Evolutionary conservation across 1,140 invertebrate genomes (phyloP).

Genomic region (Leptinotarsa defecta): DNA sequence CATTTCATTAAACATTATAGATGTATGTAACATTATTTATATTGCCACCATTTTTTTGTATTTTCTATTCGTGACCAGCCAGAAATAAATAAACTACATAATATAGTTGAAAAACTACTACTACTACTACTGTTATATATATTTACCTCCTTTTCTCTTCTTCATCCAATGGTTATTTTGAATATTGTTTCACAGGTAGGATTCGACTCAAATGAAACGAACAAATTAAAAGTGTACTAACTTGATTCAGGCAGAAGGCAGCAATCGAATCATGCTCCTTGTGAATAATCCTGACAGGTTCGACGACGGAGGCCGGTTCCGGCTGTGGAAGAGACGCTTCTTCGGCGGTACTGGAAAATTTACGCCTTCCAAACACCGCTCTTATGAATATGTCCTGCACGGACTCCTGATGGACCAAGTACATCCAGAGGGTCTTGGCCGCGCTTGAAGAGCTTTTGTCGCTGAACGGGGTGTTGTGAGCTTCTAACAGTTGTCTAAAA

Average conservation of each 20-base stretch:
- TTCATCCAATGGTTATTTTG: background rate
- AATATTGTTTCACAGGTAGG: background rate
- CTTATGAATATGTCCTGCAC: slow-evolving; percentile 96
- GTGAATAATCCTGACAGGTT: slow-evolving; percentile 94
- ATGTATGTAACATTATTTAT: no score
- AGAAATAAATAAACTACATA: no score
- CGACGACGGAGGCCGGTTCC: slow-evolving; percentile 60
- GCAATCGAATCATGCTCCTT: slow-evolving; percentile 99
- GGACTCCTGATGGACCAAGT: slow-evolving; percentile 87
- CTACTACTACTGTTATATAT: no score
- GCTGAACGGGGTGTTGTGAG: slow-evolving; percentile 93
- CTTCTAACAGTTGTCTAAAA: slow-evolving; percentile 73
- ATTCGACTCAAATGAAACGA: background rate
- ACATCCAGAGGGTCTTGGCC: slow-evolving; percentile 89
- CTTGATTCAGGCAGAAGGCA: slow-evolving; percentile 94
- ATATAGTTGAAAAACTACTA: no score
- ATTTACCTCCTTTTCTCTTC: background rate
- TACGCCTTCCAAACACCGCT: slow-evolving; percentile 86
- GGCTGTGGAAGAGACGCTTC: slow-evolving; percentile 55
- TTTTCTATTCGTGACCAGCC: no score
- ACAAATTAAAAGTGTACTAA: slow-evolving; percentile 53
- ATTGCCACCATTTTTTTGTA: no score
- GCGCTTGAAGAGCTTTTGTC: slow-evolving; percentile 76
- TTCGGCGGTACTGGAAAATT: slow-evolving; percentile 55
- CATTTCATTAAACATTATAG: no score